A percentile compares a stretch with the other conserved stretches of the same genome.
Evolutionary conservation across 1,140 invertebrate species (phyloP).

Genomic region (Ceratina japonica): DNA sequence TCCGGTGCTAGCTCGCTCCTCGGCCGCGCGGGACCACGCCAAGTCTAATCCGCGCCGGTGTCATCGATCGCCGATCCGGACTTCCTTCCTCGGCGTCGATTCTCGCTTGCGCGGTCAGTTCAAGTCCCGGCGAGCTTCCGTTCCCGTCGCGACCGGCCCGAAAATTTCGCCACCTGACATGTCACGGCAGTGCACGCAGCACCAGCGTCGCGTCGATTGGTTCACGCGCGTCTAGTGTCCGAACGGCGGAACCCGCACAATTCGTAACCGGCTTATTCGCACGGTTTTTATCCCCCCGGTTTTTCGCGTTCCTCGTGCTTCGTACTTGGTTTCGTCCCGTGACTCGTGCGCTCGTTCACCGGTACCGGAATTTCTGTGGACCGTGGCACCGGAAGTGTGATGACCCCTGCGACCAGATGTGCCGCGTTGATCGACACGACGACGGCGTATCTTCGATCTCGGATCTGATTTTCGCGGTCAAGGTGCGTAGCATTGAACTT

Average conservation of each 20-base stretch:
- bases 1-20: conserved; percentile 21
- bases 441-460: conserved; percentile 28
- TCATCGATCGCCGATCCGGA: conserved; percentile 44
- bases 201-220: conserved; percentile 17
- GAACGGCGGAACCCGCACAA: not conserved
- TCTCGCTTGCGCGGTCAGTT: conserved; percentile 38
- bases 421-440: conserved; percentile 23
- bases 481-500: conserved; percentile 32
- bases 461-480: conserved; percentile 41
- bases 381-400: conserved; percentile 44
- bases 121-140: conserved; percentile 27
- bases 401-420: conserved; percentile 26
- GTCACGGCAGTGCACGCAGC: conserved; percentile 41
- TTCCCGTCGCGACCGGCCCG: conserved; percentile 4
- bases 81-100: conserved; percentile 36
- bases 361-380: conserved; percentile 27
- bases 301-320: not conserved
- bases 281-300: not conserved
- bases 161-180: conserved; percentile 41
- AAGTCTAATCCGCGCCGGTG: conserved; percentile 29
- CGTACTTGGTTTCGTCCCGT: not conserved
- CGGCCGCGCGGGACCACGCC: not conserved
- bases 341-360: conserved; percentile 11
- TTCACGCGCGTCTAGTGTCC: conserved; percentile 31
- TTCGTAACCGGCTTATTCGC: not conserved